A percentile compares a stretch with the other conserved stretches of the same genome.
These are phyloP conservation scores for Himalopsyche tibetana DNA, from an alignment of 2,888 invertebrate species.

Conservation along the genomic window DNA sequence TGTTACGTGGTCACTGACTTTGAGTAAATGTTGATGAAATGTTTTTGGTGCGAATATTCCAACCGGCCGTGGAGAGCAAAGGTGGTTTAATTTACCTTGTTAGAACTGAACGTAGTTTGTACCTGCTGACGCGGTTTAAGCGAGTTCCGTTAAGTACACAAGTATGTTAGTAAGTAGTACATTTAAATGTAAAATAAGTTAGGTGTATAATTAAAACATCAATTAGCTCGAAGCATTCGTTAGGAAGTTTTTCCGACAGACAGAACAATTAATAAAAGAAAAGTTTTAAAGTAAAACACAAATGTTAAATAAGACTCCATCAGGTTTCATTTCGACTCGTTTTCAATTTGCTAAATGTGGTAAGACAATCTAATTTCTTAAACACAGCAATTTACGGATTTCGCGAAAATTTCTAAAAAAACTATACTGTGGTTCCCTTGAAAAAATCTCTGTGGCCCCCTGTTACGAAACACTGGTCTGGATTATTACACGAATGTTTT, in stretches of 20 bases:
- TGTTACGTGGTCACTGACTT: not conserved
- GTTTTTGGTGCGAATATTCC: not conserved
- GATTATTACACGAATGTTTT: no score
- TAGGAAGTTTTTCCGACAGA: not conserved
- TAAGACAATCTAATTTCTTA: no score
- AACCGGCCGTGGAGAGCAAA: not conserved
- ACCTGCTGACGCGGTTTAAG: constrained; percentile 4
- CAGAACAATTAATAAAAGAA: constrained; percentile 8
- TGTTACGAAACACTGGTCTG: no score
- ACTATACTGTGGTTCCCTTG: no score
- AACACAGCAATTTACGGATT: no score
- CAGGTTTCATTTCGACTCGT: no score
- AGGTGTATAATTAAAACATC: constrained; percentile 4
- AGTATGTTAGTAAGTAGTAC: not conserved
- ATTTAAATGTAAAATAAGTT: constrained; percentile 26
- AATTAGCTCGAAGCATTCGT: not conserved
- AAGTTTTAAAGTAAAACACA: constrained; percentile 13
- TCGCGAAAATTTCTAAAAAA: no score
- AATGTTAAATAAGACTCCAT: not conserved
- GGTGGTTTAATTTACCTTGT: constrained; percentile 10
- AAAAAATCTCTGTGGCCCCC: no score
- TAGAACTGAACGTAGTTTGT: not conserved
- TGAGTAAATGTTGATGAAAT: not conserved
- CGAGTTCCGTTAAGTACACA: not conserved
- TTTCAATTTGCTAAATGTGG: no score